A percentile compares a stretch with the other conserved stretches of the same genome.
Conservation (phyloP, 2,888 invertebrate species). For the Campoplex nolae region DNA sequence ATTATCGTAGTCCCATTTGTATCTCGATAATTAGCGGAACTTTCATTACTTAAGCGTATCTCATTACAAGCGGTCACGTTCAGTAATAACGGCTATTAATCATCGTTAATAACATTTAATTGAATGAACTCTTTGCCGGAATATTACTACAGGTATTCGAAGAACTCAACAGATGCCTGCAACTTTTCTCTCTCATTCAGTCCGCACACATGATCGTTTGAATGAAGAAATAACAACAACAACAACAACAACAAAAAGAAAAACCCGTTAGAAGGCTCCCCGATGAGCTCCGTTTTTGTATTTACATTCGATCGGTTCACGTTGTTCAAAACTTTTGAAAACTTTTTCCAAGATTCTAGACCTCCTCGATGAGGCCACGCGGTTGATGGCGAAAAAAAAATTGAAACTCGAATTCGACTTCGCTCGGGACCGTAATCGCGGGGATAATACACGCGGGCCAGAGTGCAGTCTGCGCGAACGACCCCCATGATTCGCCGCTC, state of each 20-base stretch:
- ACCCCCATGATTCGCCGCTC: constrained; percentile 55
- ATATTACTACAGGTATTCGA: not conserved
- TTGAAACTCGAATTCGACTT: not conserved
- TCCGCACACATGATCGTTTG: not conserved
- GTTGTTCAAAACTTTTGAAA: not conserved
- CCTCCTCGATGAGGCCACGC: no score
- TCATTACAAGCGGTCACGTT: constrained; percentile 14
- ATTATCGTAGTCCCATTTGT: constrained; percentile 25
- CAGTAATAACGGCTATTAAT: constrained; percentile 4
- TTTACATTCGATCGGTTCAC: not conserved
- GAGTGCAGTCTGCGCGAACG: constrained; percentile 30
- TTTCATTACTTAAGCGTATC: constrained; percentile 23
- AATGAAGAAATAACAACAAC: not conserved
- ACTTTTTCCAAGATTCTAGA: not conserved
- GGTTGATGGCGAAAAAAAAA: not conserved
- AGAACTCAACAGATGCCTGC: not conserved
- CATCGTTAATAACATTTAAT: constrained; percentile 25
- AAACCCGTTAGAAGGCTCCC: not conserved
- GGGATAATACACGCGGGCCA: not conserved
- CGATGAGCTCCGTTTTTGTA: not conserved
- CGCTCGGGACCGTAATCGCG: constrained; percentile 1
- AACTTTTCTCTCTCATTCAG: not conserved
- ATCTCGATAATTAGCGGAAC: constrained; percentile 28
- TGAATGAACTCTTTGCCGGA: not conserved
- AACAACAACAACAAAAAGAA: not conserved